Base-by-base conservation (phyloP, 1,140 invertebrate species). In the Coelopa frigida region DNA sequence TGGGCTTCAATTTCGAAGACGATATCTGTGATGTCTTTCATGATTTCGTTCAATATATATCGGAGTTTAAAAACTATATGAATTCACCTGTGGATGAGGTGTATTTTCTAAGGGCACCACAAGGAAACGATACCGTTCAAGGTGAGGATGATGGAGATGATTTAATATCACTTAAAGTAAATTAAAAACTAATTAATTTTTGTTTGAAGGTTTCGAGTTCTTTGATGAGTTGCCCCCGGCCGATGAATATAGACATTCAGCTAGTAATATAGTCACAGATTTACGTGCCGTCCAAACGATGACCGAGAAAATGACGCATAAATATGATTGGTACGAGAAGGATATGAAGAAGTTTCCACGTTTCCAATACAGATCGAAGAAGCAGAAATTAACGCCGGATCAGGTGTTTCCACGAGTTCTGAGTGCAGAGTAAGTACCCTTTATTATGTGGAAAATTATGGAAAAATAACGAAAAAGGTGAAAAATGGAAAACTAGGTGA, bases 321-420 rank as follows among this genome's bases (percentile, higher is more conserved):
- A 36, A 15, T 41, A 33, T 42, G 29, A 41, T 5, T 21, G 29
- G 14, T 41, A 20, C 31, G 15, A 41, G 17, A 12, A 29, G 4
- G 43, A 50, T 42, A 26, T 45, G 43, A 40, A 41, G 3, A 50
- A 50, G 22, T 50, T 50, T 36, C 48, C 48, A 17, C 29, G 48
- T 1, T 50, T 50, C 14, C 27, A 29, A 10, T 29, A 39, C 22
- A 15, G 20, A 41, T 4, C 36, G 20, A 37, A 2, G 27, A 44
- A 24, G 23, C 15, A 3, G 43, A 45, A 23, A 29, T 24, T 4
- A 11, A n/a, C 27, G 14, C 27, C 27, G n/a, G n/a, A n/a, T n/a
- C 27, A 29, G 8, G 27, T 10, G 22, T 46, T 45, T 46, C 43
- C 48, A 14, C 15, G 20, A 18, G 31, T 50, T 15, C 18, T 50